A percentile compares a stretch with the other conserved stretches of the same genome.
Evolutionary conservation across 2,113 vertebrate genomes (phyloP).

Genomic region (Petaurus breviceps): DNA sequence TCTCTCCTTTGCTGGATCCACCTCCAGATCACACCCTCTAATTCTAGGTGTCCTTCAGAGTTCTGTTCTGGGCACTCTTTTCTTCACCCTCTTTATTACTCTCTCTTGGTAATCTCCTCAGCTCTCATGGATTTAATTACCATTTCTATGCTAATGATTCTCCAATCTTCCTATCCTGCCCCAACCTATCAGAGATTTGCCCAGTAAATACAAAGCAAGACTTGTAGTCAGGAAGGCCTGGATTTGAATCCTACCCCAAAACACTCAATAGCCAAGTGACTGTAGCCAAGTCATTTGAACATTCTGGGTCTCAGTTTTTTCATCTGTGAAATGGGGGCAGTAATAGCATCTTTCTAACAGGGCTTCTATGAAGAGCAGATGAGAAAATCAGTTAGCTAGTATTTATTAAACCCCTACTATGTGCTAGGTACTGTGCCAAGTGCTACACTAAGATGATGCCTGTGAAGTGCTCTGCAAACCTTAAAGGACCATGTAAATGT

Average conservation of each 20-base stretch:
- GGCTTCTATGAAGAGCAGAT: background rate
- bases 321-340: background rate
- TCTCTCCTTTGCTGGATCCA: too few species aligned
- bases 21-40: too few species aligned
- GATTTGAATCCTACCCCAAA: background rate
- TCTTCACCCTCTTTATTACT: too few species aligned
- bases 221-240: background rate
- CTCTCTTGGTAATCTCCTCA: too few species aligned
- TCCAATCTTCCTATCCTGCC: too few species aligned
- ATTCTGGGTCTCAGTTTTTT: background rate
- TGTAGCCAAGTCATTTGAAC: background rate
- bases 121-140: too few species aligned
- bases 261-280: background rate
- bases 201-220: too few species aligned
- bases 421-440: too few species aligned
- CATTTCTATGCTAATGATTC: too few species aligned
- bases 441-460: background rate
- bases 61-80: too few species aligned
- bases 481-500: background rate
- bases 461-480: background rate
- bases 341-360: background rate
- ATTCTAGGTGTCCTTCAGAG: too few species aligned
- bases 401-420: background rate
- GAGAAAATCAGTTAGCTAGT: background rate
- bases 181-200: too few species aligned